phyloP scores from a whole-genome alignment of 2,797 vertebrate genomes.

The Poeciliopsis turneri region DNA sequence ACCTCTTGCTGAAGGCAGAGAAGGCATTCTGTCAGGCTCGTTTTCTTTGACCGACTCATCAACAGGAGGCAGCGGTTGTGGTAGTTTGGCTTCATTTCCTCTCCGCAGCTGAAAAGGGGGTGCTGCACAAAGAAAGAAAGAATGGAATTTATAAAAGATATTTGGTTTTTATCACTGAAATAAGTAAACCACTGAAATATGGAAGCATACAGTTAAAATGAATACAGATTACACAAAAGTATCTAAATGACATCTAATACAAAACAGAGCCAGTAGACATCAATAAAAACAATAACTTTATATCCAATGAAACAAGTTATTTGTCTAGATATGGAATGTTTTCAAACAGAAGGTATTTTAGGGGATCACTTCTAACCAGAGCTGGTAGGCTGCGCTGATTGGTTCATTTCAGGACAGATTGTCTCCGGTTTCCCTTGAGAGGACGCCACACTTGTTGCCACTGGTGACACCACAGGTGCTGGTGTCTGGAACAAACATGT shows the following conservation, averaged over 20 bases:
- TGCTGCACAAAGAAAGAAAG: conserved; percentile 29
- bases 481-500: conserved; percentile 72
- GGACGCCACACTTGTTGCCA: conserved; percentile 49
- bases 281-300: background rate
- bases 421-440: conserved; percentile 63
- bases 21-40: conserved; percentile 43
- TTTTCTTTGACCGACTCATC: conserved; percentile 59
- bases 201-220: background rate
- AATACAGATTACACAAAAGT: background rate
- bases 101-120: conserved; percentile 21
- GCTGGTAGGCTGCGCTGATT: conserved; percentile 41
- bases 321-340: background rate
- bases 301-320: background rate
- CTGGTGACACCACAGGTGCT: conserved; percentile 48
- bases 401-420: conserved; percentile 23
- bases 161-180: background rate
- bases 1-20: conserved; percentile 47
- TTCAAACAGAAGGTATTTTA: background rate
- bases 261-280: background rate
- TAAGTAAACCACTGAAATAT: background rate
- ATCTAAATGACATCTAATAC: background rate
- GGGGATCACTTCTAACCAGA: conserved; percentile 63
- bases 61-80: background rate
- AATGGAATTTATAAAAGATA: background rate
- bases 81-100: conserved; percentile 45